Conservation (phyloP, 2,113 vertebrate genomes). For the Oryzias curvinotus region DNA sequence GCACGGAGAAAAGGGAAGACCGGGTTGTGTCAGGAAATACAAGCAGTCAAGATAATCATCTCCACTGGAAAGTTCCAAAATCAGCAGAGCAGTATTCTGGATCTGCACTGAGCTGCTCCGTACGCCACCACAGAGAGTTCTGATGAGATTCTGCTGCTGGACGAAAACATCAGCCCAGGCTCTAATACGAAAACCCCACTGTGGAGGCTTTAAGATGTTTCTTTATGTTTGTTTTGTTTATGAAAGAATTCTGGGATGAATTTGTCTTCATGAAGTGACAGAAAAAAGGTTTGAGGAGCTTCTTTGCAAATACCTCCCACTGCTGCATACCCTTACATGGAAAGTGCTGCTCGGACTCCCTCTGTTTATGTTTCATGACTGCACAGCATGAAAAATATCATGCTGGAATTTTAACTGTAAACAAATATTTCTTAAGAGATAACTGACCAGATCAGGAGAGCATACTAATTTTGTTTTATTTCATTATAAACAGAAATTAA, state of each 20-base stretch:
- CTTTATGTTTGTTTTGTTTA: slow-evolving; percentile 13
- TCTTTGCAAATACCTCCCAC: slow-evolving; percentile 23
- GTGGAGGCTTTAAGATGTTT: slow-evolving; percentile 1
- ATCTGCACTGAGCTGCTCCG: neutral
- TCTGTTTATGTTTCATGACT: slow-evolving; percentile 42
- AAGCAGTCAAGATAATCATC: slow-evolving; percentile 44
- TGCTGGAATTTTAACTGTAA: slow-evolving; percentile 26
- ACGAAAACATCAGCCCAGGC: neutral
- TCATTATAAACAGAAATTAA: too few relatives aligned
- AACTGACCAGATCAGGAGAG: neutral
- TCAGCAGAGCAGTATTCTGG: slow-evolving; percentile 9
- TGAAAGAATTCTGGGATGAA: slow-evolving; percentile 13
- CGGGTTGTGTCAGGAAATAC: slow-evolving; percentile 24
- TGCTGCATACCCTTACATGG: slow-evolving; percentile 64
- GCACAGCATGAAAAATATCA: slow-evolving; percentile 27
- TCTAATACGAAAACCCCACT: neutral
- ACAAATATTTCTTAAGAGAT: neutral
- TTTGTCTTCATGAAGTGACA: neutral
- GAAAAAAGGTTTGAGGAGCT: neutral
- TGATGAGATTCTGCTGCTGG: slow-evolving; percentile 5
- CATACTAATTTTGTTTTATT: neutral
- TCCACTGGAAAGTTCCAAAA: slow-evolving; percentile 13
- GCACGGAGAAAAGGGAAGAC: neutral
- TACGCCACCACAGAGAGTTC: neutral
- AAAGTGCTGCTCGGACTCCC: slow-evolving; percentile 25